These are phyloP conservation scores for Nomada ruficornis DNA, from an alignment of 2,888 invertebrate genomes.

Conservation along the genomic window DNA sequence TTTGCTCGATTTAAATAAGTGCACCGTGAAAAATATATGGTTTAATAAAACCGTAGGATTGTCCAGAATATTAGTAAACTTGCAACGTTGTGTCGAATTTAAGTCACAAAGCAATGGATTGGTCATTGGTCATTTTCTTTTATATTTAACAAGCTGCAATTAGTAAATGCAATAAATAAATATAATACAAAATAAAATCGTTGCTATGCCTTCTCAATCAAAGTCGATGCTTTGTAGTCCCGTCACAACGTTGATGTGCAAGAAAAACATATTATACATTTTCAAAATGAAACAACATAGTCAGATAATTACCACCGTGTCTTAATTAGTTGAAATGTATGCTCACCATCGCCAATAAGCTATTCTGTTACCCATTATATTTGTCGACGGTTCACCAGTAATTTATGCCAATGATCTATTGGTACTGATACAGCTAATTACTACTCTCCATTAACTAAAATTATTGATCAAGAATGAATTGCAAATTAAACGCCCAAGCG, in stretches of 20 bases:
- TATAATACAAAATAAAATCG: too few species aligned
- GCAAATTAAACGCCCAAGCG: background rate
- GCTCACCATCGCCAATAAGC: slow-evolving; percentile 15
- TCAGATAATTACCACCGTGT: background rate
- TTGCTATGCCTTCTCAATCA: too few species aligned
- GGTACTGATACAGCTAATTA: background rate
- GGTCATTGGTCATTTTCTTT: too few species aligned
- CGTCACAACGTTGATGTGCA: too few species aligned
- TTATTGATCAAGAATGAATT: background rate
- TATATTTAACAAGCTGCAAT: too few species aligned
- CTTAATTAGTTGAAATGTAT: background rate
- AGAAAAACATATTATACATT: background rate
- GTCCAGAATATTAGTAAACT: too few species aligned
- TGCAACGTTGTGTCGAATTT: too few species aligned
- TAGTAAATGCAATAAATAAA: too few species aligned
- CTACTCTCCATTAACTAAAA: background rate
- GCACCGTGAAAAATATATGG: too few species aligned
- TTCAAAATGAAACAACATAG: background rate
- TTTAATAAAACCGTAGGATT: too few species aligned
- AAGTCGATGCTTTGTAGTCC: too few species aligned
- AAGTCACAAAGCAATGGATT: too few species aligned
- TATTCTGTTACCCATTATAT: background rate
- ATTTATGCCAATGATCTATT: background rate
- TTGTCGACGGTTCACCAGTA: background rate
- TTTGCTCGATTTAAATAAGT: background rate